These are phyloP conservation scores for Andrena marginata DNA, from an alignment of 2,888 invertebrate genomes.

Conservation along the genomic window DNA sequence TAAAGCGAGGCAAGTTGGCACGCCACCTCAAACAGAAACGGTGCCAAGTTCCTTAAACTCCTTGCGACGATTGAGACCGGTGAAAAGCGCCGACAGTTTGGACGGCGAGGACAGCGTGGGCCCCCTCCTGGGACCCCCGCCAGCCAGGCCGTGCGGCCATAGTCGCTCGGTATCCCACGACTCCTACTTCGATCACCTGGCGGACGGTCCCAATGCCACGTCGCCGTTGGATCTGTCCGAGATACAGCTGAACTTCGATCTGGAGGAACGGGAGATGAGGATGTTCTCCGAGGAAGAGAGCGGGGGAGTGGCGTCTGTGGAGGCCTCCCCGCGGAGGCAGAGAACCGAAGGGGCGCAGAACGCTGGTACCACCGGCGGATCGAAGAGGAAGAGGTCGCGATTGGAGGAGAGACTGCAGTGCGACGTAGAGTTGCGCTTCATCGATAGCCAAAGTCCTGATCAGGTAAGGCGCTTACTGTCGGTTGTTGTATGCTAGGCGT, in stretches of 20 bases:
- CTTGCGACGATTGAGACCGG: constrained; percentile 87
- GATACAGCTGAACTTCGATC: constrained; percentile 92
- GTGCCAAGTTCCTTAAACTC: constrained; percentile 81
- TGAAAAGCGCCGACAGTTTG: constrained; percentile 90
- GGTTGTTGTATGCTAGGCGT: neutral
- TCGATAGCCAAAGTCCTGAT: constrained; percentile 92
- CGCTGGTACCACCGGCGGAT: constrained; percentile 79
- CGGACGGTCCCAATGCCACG: constrained; percentile 86
- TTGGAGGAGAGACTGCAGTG: constrained; percentile 91
- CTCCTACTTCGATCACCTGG: constrained; percentile 94
- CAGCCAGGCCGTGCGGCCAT: constrained; percentile 85
- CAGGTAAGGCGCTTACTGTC: constrained; percentile 81
- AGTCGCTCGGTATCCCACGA: constrained; percentile 94
- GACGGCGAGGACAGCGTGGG: constrained; percentile 82
- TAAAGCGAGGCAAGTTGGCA: constrained; percentile 85
- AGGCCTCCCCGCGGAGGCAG: constrained; percentile 82
- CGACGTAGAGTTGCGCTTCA: constrained; percentile 90
- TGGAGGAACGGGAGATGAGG: constrained; percentile 94
- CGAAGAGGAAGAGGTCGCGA: constrained; percentile 88
- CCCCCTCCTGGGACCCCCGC: constrained; percentile 85
- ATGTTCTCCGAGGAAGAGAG: constrained; percentile 96
- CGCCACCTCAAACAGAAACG: constrained; percentile 84
- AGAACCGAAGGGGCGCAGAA: constrained; percentile 85
- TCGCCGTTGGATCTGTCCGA: constrained; percentile 91
- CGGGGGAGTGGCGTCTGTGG: constrained; percentile 86